Base-by-base conservation (phyloP, 2,888 invertebrate species). In the Phengaris alcon region DNA sequence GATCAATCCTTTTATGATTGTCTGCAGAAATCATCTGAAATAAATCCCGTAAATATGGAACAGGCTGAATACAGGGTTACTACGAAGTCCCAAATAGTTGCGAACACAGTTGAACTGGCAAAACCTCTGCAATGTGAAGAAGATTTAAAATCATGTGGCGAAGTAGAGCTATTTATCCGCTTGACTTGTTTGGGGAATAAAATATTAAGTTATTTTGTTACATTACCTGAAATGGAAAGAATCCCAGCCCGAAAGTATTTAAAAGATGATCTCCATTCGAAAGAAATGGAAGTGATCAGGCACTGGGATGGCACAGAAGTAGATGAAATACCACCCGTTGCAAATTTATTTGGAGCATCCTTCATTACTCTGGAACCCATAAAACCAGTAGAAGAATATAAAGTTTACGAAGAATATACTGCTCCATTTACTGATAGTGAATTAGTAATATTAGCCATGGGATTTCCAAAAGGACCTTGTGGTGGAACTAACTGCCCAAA, bases 381-480 rank as follows among this genome's bases (percentile, higher is more conserved):
- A 35, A 84, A 78, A 75, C 88, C 90, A 5, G 85, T 77, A 0
- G 87, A 87, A 76, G 89, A 90, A 72, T 83, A 82, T 0, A 83
- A 80, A 44, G 69, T 87, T 0, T 92, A 85, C 76, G 92, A 93
- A 77, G 91, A 92, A 0, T 93, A 84, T 78, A 87, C 88, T 2
- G 92, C 93, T 73, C 93, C 93, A 2, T 93, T 84, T 77, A 90
- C 92, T 48, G 69, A 79, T 1, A 90, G 90, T 75, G 93, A 93
- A 79, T 80, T 93, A 7, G 87, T 89, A 0, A 93, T 93, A 75
- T 82, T 93, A n/a, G 82, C 93, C 0, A 93, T 93, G 93, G 93
- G 93, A 68, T 93, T 93, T 75, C 93, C 93, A 2, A 93, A 92
- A 81, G 93, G 93, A 0, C 93, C 93, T 4, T 93, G 93, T 80